These are phyloP conservation scores for Loripinus fragilis DNA, from an alignment of 2,888 invertebrate genomes.

Conservation along the genomic window DNA sequence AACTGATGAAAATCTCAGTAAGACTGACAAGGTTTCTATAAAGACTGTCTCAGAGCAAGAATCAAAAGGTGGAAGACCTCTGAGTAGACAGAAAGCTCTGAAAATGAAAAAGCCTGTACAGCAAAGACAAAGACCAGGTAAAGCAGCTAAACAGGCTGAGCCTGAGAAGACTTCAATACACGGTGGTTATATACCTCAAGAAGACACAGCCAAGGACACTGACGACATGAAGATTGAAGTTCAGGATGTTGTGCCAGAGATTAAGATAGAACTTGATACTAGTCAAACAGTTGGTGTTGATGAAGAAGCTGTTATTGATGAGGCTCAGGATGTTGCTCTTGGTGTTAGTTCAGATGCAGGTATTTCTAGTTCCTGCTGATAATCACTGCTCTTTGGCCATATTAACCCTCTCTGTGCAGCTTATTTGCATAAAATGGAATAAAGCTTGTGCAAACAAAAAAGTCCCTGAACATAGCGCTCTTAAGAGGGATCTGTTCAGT, in stretches of 20 bases:
- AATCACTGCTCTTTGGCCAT: no score
- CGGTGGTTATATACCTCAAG: constrained; percentile 12
- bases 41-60: neutral
- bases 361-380: neutral
- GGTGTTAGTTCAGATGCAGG: neutral
- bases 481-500: no score
- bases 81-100: neutral
- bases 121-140: constrained; percentile 10
- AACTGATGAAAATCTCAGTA: neutral
- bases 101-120: neutral
- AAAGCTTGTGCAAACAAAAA: no score
- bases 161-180: neutral
- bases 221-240: neutral
- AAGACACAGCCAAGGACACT: neutral
- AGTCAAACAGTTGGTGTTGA: neutral
- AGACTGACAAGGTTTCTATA: neutral
- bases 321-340: neutral
- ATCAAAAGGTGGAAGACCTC: neutral
- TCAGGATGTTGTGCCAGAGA: neutral
- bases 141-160: neutral
- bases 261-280: neutral
- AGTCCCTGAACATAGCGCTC: no score
- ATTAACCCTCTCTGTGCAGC: no score
- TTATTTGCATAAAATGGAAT: no score
- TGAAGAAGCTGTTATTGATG: neutral